A percentile compares a stretch with the other conserved stretches of the same genome.
Evolutionary conservation across 2,797 vertebrate species (phyloP).

Genomic region (Pseudochromis fuscus): DNA sequence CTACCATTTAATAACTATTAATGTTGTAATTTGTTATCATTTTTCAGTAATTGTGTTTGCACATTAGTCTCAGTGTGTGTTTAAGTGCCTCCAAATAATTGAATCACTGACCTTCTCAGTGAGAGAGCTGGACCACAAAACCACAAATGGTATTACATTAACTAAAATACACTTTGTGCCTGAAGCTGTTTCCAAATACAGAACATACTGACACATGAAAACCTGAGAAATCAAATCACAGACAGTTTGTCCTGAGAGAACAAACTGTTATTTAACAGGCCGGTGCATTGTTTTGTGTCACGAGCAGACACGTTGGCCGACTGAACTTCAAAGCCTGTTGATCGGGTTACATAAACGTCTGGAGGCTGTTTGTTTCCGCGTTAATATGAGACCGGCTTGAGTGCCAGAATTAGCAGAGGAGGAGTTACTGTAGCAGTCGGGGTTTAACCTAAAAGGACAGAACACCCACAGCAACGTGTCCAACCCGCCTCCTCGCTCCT

Average conservation of each 20-base stretch:
- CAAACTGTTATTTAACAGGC: background rate
- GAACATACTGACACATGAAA: background rate
- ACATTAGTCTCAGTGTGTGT: too few species aligned
- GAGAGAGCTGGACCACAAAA: too few species aligned
- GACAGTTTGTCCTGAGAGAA: background rate
- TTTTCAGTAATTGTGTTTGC: too few species aligned
- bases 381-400: conserved; percentile 11
- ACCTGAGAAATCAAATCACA: background rate
- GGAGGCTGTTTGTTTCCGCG: conserved; percentile 47
- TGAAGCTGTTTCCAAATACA: background rate
- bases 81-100: too few species aligned
- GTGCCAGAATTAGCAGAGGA: conserved; percentile 12
- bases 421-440: background rate
- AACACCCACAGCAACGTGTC: too few species aligned
- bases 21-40: too few species aligned
- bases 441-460: conserved; percentile 3
- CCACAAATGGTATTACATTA: too few species aligned
- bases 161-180: background rate
- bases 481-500: background rate
- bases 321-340: conserved; percentile 61
- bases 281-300: conserved; percentile 20
- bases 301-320: conserved; percentile 30
- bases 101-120: too few species aligned
- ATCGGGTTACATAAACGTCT: conserved; percentile 76
- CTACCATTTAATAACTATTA: too few species aligned